Evolutionary conservation across 2,113 vertebrate genomes (phyloP), one percentile per base, ranked within the genome.

Genomic region (Xyrauchen texanus): DNA sequence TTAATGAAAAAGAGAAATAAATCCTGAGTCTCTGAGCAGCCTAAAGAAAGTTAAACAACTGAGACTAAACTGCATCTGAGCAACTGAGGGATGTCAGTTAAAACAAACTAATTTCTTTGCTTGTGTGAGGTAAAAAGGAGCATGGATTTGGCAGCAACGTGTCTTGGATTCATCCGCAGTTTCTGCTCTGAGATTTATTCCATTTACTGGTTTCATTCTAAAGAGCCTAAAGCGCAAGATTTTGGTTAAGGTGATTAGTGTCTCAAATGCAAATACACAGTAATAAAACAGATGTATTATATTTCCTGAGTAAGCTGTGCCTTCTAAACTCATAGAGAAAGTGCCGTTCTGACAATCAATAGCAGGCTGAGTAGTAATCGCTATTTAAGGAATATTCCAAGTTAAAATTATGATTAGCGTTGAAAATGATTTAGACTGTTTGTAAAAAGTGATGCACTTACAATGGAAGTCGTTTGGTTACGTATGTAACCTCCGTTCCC

Each of bases 41-140:
- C 47, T 44, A 13, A 70, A 58, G 77, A 79, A 69, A 79, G 67
- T 52, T 44, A 64, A 64, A 62, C 77, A 69, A 51, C 77, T 79
- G 77, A 70, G 68, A 72, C 55, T 58, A 60, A 72, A 46, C 5
- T 46, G 7, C 8, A 42, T 72, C 69, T 72, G 58, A 53, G 58
- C 69, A 3, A 34, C 21, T 58, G 21, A 58, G 47, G 53, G 34
- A 44, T 72, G 21, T 8, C 68, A 70, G 68, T 55, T 70, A 52
- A 55, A 10, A 21, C 16, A 21, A 21, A 21, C n/a, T 52, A 12
- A 7, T 69, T 55, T 16, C 49, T 15, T 69, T 53, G 52, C 49
- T 15, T 21, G 15, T 21, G n/a, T 8, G 15, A n/a, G 7, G 6
- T 4, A 3, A 52, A 47, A 68, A 52, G 10, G 11, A 53, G 45